Base-by-base conservation (phyloP, 1,140 invertebrate genomes). In the Cryptotermes secundus region DNA sequence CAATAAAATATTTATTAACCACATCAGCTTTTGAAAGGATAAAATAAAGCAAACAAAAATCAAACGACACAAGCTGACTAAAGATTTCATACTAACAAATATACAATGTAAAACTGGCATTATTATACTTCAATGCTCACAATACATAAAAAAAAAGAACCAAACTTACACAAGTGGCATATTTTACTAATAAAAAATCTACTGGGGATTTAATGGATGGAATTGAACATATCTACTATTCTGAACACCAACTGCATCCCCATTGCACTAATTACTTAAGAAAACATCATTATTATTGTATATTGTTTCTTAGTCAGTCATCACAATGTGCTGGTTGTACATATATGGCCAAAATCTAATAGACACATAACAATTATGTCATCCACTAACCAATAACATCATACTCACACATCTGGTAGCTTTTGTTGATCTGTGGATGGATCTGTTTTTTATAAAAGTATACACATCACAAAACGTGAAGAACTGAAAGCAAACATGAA, bases 151-250 rank as follows among this genome's bases (percentile, higher is more conserved):
- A 7, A 72, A 72, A 59, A 22, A 16, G 53, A 16, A 59, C 4
- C 53, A 59, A 59, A 59, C 12, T 72, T 49, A 31, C n/a, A n/a
- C 14, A 72, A 38, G 31, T 72, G 59, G 59, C 31, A 72, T 26
- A 31, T 72, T 3, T 3, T 72, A 72, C 4, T 72, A 72, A n/a
- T n/a, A n/a, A n/a, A n/a, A 31, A 72, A 72, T 14, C 59, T n/a
- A 72, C n/a, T 31, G n/a, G n/a, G 59, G n/a, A 72, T n/a, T 72
- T 72, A 72, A 72, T 72, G 59, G 59, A 72, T 72, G 59, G 59
- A 72, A 72, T 72, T 72, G 26, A 72, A n/a, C 59, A 72, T 31
- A 31, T 72, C n/a, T 26, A 72, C 26, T 72, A 72, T 72, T 72
- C 59, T 72, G 59, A 72, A 72, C 59, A 72, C n/a, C 59, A 72